These are phyloP conservation scores for Cinclus mexicanus DNA, from an alignment of 2,113 vertebrate species.

Conservation along the genomic window DNA sequence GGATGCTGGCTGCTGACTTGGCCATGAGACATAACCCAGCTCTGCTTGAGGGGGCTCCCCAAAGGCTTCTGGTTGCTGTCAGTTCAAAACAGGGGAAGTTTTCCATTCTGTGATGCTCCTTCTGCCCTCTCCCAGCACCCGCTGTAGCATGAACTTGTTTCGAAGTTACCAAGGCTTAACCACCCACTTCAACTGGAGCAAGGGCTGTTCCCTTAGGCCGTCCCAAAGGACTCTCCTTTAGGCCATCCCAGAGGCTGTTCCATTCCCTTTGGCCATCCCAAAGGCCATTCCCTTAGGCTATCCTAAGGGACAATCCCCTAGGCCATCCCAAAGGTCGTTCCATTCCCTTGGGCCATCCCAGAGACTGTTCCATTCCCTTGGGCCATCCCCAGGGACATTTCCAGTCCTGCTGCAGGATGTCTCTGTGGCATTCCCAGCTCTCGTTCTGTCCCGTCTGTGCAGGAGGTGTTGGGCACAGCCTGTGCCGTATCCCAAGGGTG, in stretches of 20 bases:
- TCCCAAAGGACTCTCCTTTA: background rate
- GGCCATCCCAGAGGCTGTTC: background rate
- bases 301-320: background rate
- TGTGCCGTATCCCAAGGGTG: background rate
- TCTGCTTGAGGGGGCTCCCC: background rate
- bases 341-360: background rate
- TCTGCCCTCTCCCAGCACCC: background rate
- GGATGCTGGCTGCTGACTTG: background rate
- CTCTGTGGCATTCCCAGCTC: background rate
- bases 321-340: too few species aligned
- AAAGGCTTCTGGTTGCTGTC: background rate
- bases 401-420: background rate
- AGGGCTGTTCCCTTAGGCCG: too few species aligned
- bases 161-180: background rate
- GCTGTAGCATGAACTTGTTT: background rate
- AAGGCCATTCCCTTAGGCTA: background rate
- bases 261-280: background rate
- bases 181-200: background rate
- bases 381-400: background rate
- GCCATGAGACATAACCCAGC: background rate
- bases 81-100: background rate
- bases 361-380: too few species aligned
- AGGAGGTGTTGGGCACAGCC: rapidly evolving
- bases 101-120: background rate
- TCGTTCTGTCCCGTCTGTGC: rapidly evolving